A percentile compares a stretch with the other conserved stretches of the same genome.
Conservation (phyloP, 2,113 vertebrate genomes). For the Scolopax mira region DNA sequence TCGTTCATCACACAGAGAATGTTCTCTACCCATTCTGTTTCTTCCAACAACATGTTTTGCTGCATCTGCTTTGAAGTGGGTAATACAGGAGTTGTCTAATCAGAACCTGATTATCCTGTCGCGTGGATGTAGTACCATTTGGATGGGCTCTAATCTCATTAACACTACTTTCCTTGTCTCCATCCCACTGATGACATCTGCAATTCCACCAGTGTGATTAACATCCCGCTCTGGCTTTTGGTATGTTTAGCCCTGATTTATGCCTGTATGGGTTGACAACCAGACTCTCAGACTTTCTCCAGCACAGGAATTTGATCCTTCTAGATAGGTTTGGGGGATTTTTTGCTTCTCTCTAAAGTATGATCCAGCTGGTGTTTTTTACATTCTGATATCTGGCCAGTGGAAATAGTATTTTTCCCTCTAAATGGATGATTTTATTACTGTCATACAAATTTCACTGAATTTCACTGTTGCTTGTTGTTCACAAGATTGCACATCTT, state of each 20-base stretch:
- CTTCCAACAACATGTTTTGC: neutral
- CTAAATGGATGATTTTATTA: neutral
- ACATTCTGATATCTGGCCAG: neutral
- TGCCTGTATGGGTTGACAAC: neutral
- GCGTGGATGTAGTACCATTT: neutral
- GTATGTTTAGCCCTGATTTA: neutral
- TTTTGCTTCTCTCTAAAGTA: neutral
- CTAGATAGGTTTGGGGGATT: neutral
- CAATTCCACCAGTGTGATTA: neutral
- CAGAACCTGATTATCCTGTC: neutral
- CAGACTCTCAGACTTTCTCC: neutral
- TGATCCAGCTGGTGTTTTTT: constrained; percentile 4
- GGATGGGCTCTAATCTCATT: constrained; percentile 19
- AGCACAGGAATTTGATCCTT: neutral
- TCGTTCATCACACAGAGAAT: neutral
- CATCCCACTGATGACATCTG: neutral
- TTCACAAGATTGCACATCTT: too few species aligned
- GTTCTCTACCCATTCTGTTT: neutral
- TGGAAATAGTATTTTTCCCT: neutral
- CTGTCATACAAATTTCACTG: too few species aligned
- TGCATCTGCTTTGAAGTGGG: neutral
- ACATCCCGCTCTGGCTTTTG: neutral
- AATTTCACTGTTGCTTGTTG: too few species aligned
- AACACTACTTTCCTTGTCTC: neutral
- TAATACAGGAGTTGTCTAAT: neutral